Conservation (phyloP, 2,888 invertebrate genomes). For the Nomada hirtipes region DNA sequence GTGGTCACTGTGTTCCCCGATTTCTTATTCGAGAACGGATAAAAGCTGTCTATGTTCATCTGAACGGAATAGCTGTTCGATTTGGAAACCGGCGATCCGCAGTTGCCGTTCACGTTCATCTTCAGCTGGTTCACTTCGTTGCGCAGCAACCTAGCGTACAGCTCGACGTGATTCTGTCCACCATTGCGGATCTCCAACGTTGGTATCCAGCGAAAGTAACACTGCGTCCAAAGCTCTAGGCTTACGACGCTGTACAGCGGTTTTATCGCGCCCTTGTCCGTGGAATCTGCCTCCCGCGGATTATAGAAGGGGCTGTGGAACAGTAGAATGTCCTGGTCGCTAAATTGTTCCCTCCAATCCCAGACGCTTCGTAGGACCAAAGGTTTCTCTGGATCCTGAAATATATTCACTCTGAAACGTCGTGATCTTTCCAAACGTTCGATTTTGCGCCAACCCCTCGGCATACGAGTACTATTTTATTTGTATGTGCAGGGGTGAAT, state of each 20-base stretch:
- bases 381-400: conserved; percentile 84
- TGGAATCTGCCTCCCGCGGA: conserved; percentile 32
- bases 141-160: conserved; percentile 85
- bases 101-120: conserved; percentile 76
- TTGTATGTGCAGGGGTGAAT: no score
- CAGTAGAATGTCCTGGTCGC: conserved; percentile 91
- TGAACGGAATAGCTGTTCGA: conserved; percentile 77
- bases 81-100: conserved; percentile 72
- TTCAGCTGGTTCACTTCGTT: conserved; percentile 85
- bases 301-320: conserved; percentile 94
- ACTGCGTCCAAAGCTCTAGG: conserved; percentile 93
- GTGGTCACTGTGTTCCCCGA: conserved; percentile 78
- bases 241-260: conserved; percentile 86
- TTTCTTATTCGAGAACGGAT: conserved; percentile 82
- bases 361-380: conserved; percentile 91
- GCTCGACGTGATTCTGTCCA: conserved; percentile 87
- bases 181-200: conserved; percentile 91
- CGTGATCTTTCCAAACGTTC: no score
- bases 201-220: conserved; percentile 95
- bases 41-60: conserved; percentile 82
- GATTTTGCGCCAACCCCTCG: no score
- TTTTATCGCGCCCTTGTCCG: conserved; percentile 77
- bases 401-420: neutral
- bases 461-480: no score
- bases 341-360: conserved; percentile 96